phyloP scores from a whole-genome alignment of 2,888 invertebrate genomes.

The Opisthograptis luteolata region DNA sequence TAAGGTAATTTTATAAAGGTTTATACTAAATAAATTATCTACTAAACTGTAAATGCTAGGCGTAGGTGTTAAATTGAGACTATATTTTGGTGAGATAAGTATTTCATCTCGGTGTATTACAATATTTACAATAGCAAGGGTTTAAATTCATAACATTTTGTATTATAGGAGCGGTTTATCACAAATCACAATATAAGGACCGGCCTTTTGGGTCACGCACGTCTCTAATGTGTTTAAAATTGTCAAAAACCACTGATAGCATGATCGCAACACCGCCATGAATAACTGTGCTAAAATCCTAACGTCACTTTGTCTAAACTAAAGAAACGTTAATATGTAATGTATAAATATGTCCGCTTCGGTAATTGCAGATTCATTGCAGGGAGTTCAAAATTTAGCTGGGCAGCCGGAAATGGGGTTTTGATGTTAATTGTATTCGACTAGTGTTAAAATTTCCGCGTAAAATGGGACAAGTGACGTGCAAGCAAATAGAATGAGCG shows the following conservation, averaged over 20 bases:
- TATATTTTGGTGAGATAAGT: too few relatives aligned
- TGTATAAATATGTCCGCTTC: conserved; percentile 7
- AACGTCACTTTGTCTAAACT: conserved; percentile 1
- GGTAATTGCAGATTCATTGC: conserved; percentile 2
- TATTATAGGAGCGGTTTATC: too few relatives aligned
- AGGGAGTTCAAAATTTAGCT: conserved; percentile 5
- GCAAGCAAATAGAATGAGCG: conserved; percentile 45
- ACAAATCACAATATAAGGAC: too few relatives aligned
- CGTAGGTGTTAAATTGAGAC: too few relatives aligned
- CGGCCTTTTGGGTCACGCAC: too few relatives aligned
- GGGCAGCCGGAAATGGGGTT: background rate
- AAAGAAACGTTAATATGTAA: background rate
- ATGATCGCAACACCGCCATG: too few relatives aligned
- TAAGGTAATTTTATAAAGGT: conserved; percentile 1
- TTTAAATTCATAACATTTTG: too few relatives aligned
- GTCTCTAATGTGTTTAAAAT: background rate
- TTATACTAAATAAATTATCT: background rate
- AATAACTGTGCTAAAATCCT: background rate
- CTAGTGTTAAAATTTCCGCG: conserved; percentile 15
- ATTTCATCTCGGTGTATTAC: too few relatives aligned
- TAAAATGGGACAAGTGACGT: conserved; percentile 41
- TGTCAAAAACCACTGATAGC: background rate
- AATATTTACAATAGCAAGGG: too few relatives aligned
- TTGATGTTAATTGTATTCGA: conserved; percentile 20
- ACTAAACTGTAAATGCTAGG: background rate